Evolutionary conservation across 2,888 invertebrate species (phyloP).

Genomic region (Rhopalosiphum nymphaeae): DNA sequence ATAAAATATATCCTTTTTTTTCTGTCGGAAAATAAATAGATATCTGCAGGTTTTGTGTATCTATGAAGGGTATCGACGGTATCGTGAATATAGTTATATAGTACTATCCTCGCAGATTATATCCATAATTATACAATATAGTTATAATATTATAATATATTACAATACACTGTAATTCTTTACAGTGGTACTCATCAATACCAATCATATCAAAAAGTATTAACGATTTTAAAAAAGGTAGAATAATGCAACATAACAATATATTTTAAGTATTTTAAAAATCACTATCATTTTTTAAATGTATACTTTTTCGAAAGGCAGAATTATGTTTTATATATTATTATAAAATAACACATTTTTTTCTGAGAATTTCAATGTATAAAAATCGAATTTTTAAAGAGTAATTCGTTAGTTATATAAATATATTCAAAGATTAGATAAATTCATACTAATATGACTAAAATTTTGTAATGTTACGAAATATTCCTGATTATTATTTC

Average conservation of each 20-base stretch:
- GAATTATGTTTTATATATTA: not conserved
- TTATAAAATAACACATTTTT: not conserved
- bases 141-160: not conserved
- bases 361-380: not conserved
- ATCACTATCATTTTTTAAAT: not conserved
- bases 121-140: not conserved
- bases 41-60: too few species aligned
- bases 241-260: not conserved
- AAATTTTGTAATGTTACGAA: not conserved
- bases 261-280: not conserved
- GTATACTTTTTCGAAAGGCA: not conserved
- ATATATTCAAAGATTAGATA: not conserved
- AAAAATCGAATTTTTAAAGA: not conserved
- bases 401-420: not conserved
- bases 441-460: not conserved
- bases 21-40: not conserved
- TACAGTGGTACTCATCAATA: not conserved
- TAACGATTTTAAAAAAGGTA: not conserved
- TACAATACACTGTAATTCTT: not conserved
- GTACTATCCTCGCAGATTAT: too few species aligned
- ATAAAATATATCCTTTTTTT: not conserved
- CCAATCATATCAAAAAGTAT: not conserved
- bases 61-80: fast-evolving
- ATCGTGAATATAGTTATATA: too few species aligned
- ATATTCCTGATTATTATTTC: too few species aligned